Base-by-base conservation (phyloP, 92 coral and sea anemone species). In the Porites cylindrica region DNA sequence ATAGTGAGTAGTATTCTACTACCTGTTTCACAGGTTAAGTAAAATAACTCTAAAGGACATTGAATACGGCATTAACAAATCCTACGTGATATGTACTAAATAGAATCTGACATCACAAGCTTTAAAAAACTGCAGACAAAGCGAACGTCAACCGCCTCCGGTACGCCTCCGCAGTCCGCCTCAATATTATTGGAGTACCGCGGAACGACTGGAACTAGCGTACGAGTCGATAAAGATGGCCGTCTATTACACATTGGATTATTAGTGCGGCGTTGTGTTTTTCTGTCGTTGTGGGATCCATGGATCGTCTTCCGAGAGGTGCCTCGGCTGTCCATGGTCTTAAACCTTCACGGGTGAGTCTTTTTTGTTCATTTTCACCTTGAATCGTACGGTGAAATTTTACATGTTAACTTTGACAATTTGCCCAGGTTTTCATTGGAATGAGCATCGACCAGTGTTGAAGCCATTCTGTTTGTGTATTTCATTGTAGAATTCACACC, bases 311-410 rank as follows among this genome's bases (percentile, higher is more conserved):
- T 50, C 70, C 81, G 63, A 82, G 78, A 82, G 79, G 60, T 24
- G 61, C 70, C 13, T 38, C 79, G 61, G 65, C 65, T 17, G 81
- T 83, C 59, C 87, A 83, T 83, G 87, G 87, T 62, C 29, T 73
- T 1, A 83, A 83, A 53, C 53, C 73, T 83, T 47, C 80, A 63
- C 80, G 87, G 59, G 87, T 83, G 11, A 72, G 87, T 73, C 23
- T 50, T 63, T 61, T 24, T 13, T 10, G 20, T 21, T 26, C 14
- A n/a, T 32, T 16, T 19, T 10, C 12, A 56, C 38, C 52, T 1
- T 8, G 20, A 76, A 51, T 19, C 14, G 10, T 43, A 61, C 61
- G 2, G n/a, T 17, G 59, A 23, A 70, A 16, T 14, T 64, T 10
- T 10, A 3, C 54, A 13, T 53, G 69, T 50, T 54, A 26, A 24